Conservation (phyloP, 2,888 invertebrate species). For the Mesorhabditis sp. region DNA sequence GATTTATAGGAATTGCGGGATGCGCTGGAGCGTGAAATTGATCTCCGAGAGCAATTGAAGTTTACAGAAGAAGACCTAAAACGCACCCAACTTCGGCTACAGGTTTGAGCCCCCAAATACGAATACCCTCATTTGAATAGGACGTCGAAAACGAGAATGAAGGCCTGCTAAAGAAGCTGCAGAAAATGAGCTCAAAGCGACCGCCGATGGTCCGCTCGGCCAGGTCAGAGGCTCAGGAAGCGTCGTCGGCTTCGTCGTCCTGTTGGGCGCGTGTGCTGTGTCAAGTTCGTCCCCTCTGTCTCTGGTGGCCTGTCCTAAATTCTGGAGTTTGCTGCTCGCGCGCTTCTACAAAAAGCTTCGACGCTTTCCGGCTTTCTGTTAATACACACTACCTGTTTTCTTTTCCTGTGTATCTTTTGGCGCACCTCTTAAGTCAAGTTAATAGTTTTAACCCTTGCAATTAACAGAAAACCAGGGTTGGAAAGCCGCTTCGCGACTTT, state of each 20-base stretch:
- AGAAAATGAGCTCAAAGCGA: conserved; percentile 80
- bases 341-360: no score
- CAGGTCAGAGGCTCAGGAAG: conserved; percentile 28
- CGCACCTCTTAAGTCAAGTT: no score
- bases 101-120: conserved; percentile 16
- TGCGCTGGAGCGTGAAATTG: conserved; percentile 85
- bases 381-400: no score
- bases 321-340: no score
- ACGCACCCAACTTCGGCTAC: conserved; percentile 61
- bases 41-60: conserved; percentile 82
- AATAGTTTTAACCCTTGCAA: not conserved
- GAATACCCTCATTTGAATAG: conserved; percentile 53
- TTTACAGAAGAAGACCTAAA: conserved; percentile 85
- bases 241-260: not conserved
- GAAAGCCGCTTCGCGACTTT: no score
- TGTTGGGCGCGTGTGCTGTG: not conserved
- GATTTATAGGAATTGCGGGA: conserved; percentile 74
- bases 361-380: no score
- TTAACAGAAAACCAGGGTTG: not conserved
- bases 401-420: no score
- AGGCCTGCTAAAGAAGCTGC: conserved; percentile 85
- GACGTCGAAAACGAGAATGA: conserved; percentile 96
- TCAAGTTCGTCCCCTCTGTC: conserved; percentile 7
- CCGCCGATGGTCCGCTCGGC: conserved; percentile 42
- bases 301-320: not conserved